Evolutionary conservation across 2,113 vertebrate species (phyloP).

Genomic region (Amblyopsis rosae): DNA sequence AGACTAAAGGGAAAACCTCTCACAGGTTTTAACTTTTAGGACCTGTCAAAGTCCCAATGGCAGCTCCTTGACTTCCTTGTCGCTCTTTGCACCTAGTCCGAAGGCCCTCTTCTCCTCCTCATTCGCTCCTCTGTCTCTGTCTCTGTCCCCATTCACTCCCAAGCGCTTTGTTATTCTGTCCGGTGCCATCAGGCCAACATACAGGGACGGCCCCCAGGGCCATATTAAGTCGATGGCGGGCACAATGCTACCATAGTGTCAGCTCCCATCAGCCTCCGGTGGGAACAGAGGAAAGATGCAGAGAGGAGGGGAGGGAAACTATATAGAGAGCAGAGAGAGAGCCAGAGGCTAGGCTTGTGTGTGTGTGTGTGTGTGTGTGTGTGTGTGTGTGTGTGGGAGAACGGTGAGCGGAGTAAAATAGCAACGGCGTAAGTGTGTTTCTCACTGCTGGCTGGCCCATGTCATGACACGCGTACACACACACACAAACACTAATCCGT

Average conservation of each 20-base stretch:
- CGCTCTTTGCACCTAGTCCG: not conserved
- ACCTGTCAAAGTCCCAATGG: too few species aligned
- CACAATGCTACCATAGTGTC: constrained; percentile 71
- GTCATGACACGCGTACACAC: constrained; percentile 28
- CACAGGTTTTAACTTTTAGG: too few species aligned
- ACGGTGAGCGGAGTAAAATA: constrained; percentile 43
- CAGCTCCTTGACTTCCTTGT: not conserved
- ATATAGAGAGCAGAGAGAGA: constrained; percentile 1
- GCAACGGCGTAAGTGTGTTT: constrained; percentile 57
- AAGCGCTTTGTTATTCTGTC: not conserved
- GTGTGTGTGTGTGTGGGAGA: not conserved
- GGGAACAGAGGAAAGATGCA: not conserved
- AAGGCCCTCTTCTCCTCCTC: constrained; percentile 9
- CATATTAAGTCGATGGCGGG: constrained; percentile 65
- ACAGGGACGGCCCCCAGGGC: constrained; percentile 55
- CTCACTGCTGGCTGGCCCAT: constrained; percentile 39
- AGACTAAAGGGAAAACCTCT: too few species aligned
- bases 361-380: not conserved
- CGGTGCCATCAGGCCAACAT: constrained; percentile 43
- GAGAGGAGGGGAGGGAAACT: not conserved
- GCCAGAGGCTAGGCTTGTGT: not conserved
- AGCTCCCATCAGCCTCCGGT: constrained; percentile 69
- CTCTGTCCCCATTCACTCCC: constrained; percentile 3
- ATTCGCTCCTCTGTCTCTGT: not conserved
- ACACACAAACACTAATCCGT: not conserved